A percentile compares a stretch with the other conserved stretches of the same genome.
Evolutionary conservation across 2,797 vertebrate genomes (phyloP).

Genomic region (Agapornis canus): DNA sequence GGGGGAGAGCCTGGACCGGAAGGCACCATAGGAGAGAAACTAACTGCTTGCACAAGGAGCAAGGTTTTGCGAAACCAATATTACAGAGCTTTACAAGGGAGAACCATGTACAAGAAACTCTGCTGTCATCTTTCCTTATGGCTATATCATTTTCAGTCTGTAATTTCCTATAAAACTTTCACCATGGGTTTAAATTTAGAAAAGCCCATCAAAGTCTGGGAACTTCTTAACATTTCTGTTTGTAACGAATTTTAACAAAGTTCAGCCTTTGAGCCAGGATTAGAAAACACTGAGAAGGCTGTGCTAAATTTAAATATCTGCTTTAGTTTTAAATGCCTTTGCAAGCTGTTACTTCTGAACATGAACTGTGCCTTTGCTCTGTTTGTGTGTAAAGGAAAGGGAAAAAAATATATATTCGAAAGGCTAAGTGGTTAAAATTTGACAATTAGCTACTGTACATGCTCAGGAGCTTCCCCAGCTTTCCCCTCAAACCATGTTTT

Average conservation of each 20-base stretch:
- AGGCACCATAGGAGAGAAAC: neutral
- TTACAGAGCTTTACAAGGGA: neutral
- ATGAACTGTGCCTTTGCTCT: neutral
- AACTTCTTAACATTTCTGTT: slow-evolving; percentile 48
- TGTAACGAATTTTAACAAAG: slow-evolving; percentile 29
- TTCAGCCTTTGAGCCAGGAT: slow-evolving; percentile 31
- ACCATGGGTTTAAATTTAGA: slow-evolving; percentile 42
- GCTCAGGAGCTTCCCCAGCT: slow-evolving; percentile 21
- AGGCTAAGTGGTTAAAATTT: slow-evolving; percentile 32
- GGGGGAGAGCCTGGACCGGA: neutral
- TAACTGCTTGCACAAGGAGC: neutral
- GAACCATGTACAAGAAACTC: neutral
- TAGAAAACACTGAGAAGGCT: slow-evolving; percentile 15
- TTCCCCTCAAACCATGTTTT: slow-evolving; percentile 37
- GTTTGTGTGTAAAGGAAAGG: neutral
- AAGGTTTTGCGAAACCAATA: neutral
- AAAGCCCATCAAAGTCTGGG: neutral
- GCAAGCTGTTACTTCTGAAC: neutral
- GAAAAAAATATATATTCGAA: neutral
- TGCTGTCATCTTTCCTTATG: neutral
- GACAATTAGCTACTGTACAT: slow-evolving; percentile 55
- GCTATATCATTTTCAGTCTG: neutral
- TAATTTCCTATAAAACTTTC: slow-evolving; percentile 28
- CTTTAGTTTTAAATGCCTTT: slow-evolving; percentile 33
- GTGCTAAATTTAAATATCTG: slow-evolving; percentile 48